Base-by-base conservation (phyloP, 2,888 invertebrate species). In the Hypomecis atomaria region DNA sequence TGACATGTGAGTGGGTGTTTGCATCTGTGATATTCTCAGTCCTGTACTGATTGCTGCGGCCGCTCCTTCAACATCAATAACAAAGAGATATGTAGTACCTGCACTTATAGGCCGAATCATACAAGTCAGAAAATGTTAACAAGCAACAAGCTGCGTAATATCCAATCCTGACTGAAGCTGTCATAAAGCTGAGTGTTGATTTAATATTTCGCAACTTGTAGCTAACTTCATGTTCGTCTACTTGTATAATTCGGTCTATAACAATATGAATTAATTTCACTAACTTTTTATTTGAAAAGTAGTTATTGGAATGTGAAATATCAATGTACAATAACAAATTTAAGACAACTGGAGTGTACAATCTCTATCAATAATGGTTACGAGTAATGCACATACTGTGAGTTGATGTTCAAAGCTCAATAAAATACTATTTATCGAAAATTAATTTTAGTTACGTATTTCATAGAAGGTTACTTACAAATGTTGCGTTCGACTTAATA, bases 11-110 rank as follows among this genome's bases (percentile, higher is more conserved):
- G 82, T 78, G 80, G 81, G 78, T 80, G 80, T 86, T 83, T 84
- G 85, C 85, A 87, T 86, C 91, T 92, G 92, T 92, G 92, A 92
- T 92, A 92, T 88, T 88, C 81, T 84, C 87, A 89, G 89, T 90
- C 81, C 78, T 52, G 75, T 85, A 79, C 89, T 90, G 88, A 86
- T 80, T 85, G 86, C 83, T 82, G 81, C 80, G 78, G 82, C 88
- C 85, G 84, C 86, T 85, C 77, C 59, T 50, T 55, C 6, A 33
- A 52, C 48, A 50, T 45, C 50, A 37, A 59, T 36, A 3, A 33
- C 6, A 47, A 47, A 53, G 45, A 47, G 38, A 48, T 54, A 23
- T 23, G 1, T 23, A 3, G 23, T 23, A n/a, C n/a, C n/a, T 7
- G 5, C 44, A 45, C 42, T 13, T 13, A n/a, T 13, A 38, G 23